Conservation (phyloP, 1,140 invertebrate species). For the Ruditapes philippinarum region DNA sequence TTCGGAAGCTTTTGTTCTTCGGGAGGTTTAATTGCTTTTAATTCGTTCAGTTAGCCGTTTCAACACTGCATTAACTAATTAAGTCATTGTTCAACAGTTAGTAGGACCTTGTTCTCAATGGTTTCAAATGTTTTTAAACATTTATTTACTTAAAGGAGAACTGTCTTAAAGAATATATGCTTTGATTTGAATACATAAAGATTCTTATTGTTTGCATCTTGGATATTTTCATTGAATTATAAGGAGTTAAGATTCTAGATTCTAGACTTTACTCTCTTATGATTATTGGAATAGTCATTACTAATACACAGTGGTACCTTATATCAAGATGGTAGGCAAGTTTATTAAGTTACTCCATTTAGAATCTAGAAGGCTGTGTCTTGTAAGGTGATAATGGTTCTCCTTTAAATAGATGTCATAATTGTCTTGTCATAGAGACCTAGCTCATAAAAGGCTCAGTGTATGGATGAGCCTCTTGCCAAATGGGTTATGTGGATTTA, state of each 20-base stretch:
- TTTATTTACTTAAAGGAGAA: conserved; percentile 5
- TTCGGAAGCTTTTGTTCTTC: conserved; percentile 20
- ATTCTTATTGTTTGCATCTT: not conserved
- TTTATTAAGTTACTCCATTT: not conserved
- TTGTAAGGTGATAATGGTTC: conserved; percentile 23
- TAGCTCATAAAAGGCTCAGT: not conserved
- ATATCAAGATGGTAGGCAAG: not conserved
- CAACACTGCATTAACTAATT: not conserved
- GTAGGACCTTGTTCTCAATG: not conserved
- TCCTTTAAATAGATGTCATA: conserved; percentile 28
- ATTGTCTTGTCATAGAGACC: conserved; percentile 20
- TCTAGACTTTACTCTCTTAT: not conserved
- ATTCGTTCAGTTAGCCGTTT: not conserved
- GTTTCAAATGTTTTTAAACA: not conserved
- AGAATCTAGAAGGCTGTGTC: not conserved
- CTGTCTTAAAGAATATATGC: not conserved
- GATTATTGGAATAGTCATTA: not conserved
- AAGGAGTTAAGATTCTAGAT: no score
- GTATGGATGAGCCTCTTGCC: not conserved
- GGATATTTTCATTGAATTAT: no score
- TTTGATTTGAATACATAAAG: not conserved
- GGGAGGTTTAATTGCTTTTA: conserved; percentile 20
- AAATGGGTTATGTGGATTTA: conserved; percentile 9
- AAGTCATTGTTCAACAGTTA: not conserved
- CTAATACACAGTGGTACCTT: not conserved